phyloP scores from a whole-genome alignment of 2,888 invertebrate genomes.

The Macaria notata region DNA sequence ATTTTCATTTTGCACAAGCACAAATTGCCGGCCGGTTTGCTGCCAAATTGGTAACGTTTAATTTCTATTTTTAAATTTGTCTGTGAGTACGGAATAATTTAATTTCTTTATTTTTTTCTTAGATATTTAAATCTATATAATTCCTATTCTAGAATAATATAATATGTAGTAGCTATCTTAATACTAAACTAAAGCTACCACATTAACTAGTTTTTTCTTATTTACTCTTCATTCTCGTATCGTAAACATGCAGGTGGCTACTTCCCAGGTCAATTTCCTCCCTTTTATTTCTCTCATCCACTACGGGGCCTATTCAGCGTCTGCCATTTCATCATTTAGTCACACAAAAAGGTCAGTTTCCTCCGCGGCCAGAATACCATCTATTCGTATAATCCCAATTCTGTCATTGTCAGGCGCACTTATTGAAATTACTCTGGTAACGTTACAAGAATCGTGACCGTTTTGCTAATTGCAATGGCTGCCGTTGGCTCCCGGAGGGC shows the following conservation, averaged over 20 bases:
- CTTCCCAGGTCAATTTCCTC: neutral
- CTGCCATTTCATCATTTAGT: constrained; percentile 9
- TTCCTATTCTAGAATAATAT: too few species aligned
- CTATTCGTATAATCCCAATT: constrained; percentile 18
- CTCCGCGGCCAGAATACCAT: constrained; percentile 14
- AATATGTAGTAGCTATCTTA: too few species aligned
- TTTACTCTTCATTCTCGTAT: too few species aligned
- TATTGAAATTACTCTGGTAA: constrained; percentile 30
- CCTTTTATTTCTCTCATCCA: neutral
- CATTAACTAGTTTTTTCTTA: too few species aligned
- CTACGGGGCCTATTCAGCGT: neutral
- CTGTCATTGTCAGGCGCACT: constrained; percentile 25
- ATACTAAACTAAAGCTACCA: too few species aligned
- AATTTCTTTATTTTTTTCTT: too few species aligned
- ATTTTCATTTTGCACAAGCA: constrained; percentile 1
- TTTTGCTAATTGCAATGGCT: constrained; percentile 23
- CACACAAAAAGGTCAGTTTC: constrained; percentile 13
- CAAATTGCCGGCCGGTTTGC: neutral
- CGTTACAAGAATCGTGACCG: constrained; percentile 23
- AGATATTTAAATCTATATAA: too few species aligned
- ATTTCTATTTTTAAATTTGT: too few species aligned
- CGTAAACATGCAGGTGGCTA: neutral
- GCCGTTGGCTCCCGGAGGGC: constrained; percentile 10
- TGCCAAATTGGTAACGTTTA: too few species aligned
- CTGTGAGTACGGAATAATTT: too few species aligned